A percentile compares a stretch with the other conserved stretches of the same genome.
phyloP scores from a whole-genome alignment of 1,140 invertebrate species.

The Rhyzopertha dominica region DNA sequence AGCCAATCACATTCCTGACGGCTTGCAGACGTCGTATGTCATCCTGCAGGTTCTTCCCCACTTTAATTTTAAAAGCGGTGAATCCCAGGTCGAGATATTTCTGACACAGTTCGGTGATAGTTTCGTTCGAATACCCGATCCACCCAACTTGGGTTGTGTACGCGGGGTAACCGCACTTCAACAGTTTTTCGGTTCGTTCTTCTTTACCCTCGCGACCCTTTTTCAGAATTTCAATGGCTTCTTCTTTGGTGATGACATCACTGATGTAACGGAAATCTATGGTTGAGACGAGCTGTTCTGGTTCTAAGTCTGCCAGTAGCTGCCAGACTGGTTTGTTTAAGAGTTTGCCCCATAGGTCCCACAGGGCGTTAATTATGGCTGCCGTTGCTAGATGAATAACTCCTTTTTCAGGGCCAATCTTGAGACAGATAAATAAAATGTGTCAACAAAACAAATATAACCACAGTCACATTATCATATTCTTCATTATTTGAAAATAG shows the following conservation, averaged over 20 bases:
- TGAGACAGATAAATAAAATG: too few species aligned
- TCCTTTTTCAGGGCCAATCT: slow-evolving; percentile 91
- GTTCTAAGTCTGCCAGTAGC: slow-evolving; percentile 73
- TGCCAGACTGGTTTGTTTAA: slow-evolving; percentile 85
- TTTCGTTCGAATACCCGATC: slow-evolving; percentile 71
- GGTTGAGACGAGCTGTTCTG: slow-evolving; percentile 72
- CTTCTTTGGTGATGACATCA: slow-evolving; percentile 75
- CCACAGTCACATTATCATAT: too few species aligned
- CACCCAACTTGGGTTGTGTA: slow-evolving; percentile 80
- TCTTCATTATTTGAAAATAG: too few species aligned
- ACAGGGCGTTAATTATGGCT: slow-evolving; percentile 82
- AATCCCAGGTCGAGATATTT: slow-evolving; percentile 72
- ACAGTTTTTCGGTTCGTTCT: slow-evolving; percentile 54
- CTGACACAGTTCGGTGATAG: slow-evolving; percentile 62
- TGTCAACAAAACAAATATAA: too few species aligned
- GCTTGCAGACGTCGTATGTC: slow-evolving; percentile 67
- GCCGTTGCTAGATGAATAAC: slow-evolving; percentile 84
- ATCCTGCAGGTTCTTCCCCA: slow-evolving; percentile 74
- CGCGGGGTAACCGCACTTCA: slow-evolving; percentile 64
- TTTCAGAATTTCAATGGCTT: slow-evolving; percentile 71
- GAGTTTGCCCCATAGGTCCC: slow-evolving; percentile 85
- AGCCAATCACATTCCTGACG: slow-evolving; percentile 73
- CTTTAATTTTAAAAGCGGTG: slow-evolving; percentile 83
- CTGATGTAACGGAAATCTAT: slow-evolving; percentile 83
- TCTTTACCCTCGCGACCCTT: slow-evolving; percentile 54